These are phyloP conservation scores for Balanococcus diminutus DNA, from an alignment of 2,888 invertebrate species.

Conservation along the genomic window DNA sequence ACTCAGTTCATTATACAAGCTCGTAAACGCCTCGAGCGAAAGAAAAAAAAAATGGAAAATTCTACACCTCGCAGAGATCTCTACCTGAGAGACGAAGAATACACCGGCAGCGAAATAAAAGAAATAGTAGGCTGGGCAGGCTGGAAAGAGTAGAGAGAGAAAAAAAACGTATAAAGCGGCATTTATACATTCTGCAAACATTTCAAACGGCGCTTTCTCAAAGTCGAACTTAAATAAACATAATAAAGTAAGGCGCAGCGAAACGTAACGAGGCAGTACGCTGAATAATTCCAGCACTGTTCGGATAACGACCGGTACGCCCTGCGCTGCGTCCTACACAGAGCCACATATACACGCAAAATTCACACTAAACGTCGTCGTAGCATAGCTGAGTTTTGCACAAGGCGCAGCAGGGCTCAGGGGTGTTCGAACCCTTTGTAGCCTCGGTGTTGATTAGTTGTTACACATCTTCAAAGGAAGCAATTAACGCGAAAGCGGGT, in stretches of 20 bases:
- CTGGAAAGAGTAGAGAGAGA: not conserved
- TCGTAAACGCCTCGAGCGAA: not conserved
- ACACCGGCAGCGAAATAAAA: not conserved
- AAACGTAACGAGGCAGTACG: slow-evolving; percentile 50
- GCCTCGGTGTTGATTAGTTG: slow-evolving; percentile 53
- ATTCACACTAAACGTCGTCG: not conserved
- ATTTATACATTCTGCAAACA: slow-evolving; percentile 16
- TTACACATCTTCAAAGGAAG: slow-evolving; percentile 54
- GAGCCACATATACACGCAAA: not conserved
- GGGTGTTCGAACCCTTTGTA: slow-evolving; percentile 50
- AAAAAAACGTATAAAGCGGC: not conserved
- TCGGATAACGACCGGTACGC: too few species aligned
- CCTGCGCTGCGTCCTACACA: not conserved
- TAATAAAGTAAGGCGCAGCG: slow-evolving; percentile 44
- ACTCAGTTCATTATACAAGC: not conserved
- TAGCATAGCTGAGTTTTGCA: not conserved
- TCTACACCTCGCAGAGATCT: too few species aligned
- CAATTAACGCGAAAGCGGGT: slow-evolving; percentile 54
- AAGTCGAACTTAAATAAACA: slow-evolving; percentile 31
- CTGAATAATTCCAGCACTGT: slow-evolving; percentile 48
- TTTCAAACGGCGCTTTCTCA: slow-evolving; percentile 19
- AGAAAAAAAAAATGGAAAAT: not conserved
- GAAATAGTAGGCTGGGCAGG: too few species aligned
- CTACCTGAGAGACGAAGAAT: not conserved
- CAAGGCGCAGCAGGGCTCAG: not conserved